Conservation (phyloP, 2,113 vertebrate species). For the Cnemophilus loriae region DNA sequence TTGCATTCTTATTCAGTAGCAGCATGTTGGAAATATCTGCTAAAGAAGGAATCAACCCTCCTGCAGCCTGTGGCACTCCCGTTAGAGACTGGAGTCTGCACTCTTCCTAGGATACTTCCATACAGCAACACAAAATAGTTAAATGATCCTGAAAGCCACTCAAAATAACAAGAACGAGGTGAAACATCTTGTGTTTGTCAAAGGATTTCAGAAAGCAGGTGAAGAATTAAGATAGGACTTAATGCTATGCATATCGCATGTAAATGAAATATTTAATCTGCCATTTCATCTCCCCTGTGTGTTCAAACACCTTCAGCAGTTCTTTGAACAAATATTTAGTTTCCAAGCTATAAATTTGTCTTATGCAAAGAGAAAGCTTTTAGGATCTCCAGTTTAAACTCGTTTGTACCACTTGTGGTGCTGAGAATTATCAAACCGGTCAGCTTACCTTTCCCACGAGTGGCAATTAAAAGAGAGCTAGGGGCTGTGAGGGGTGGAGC, state of each 20-base stretch:
- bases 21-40: background rate
- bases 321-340: conserved; percentile 64
- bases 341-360: conserved; percentile 56
- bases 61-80: background rate
- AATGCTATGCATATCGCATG: background rate
- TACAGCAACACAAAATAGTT: background rate
- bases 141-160: background rate
- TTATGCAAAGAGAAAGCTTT: conserved; percentile 66
- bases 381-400: conserved; percentile 59
- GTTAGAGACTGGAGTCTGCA: background rate
- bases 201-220: conserved; percentile 45
- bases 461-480: conserved; percentile 33
- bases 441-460: conserved; percentile 56
- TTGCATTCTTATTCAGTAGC: background rate
- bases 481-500: background rate
- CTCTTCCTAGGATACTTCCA: background rate
- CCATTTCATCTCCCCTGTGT: conserved; percentile 41
- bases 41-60: background rate
- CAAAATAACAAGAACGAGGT: background rate
- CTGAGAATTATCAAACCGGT: conserved; percentile 41
- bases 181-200: conserved; percentile 20
- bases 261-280: conserved; percentile 50
- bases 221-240: conserved; percentile 35
- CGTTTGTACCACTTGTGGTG: conserved; percentile 21
- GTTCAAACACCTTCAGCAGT: conserved; percentile 27